These are phyloP conservation scores for Gopherus evgoodei DNA, from an alignment of 2,113 vertebrate species.

Conservation along the genomic window DNA sequence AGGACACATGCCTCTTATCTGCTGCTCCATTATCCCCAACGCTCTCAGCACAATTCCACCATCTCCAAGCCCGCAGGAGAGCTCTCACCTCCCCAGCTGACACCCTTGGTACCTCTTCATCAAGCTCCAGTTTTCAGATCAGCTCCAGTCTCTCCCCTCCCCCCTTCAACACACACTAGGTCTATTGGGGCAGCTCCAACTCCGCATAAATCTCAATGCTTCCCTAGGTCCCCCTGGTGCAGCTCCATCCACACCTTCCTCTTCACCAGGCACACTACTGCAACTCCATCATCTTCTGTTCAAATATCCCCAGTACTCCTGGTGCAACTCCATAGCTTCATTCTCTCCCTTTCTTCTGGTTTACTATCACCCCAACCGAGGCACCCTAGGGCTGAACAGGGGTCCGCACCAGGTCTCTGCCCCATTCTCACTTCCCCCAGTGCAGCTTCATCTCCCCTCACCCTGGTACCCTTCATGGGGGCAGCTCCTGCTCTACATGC, in stretches of 20 bases:
- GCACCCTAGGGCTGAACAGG: neutral
- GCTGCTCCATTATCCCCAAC: accelerated
- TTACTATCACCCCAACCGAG: neutral
- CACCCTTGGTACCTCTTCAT: accelerated
- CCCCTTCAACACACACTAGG: neutral
- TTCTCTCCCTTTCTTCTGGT: neutral
- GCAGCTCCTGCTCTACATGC: neutral
- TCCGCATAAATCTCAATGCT: neutral
- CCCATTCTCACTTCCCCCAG: neutral
- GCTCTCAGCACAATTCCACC: accelerated
- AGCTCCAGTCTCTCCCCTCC: neutral
- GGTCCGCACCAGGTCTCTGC: neutral
- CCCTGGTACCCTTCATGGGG: neutral
- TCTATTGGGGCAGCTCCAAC: neutral
- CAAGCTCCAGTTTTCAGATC: no score
- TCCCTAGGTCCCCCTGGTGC: neutral
- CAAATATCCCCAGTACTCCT: neutral
- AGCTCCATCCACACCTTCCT: neutral
- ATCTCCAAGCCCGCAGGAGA: neutral
- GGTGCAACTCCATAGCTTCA: neutral
- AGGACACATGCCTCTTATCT: accelerated
- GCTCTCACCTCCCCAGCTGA: neutral
- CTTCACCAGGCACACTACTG: neutral
- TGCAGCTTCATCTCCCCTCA: neutral
- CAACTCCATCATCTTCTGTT: neutral